Evolutionary conservation across 2,113 vertebrate species (phyloP), one percentile per base, ranked within the genome.

Genomic region (Pitta sordida): DNA sequence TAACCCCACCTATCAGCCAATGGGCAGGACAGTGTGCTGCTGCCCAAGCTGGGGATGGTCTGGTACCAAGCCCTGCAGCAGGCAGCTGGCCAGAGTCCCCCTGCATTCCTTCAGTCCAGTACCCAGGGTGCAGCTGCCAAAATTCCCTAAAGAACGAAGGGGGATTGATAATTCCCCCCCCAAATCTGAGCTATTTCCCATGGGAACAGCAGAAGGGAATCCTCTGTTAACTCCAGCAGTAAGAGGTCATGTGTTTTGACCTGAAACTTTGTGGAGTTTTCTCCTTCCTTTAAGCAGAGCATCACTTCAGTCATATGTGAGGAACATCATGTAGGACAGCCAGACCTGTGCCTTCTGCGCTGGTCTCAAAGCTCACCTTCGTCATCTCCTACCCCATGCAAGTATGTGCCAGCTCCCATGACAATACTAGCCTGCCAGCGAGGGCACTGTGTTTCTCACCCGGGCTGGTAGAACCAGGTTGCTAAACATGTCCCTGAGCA

Each of bases 111-210:
- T 26, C 74, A 82, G 94, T 74, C 60, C 30, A 75, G 71, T 68
- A 34, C 36, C 48, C 3, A 11, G 88, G 90, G 51, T 89, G 78
- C 70, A 59, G 70, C 44, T 13, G 2, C 53, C 8, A 8, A 39
- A 78, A 96, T 94, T 96, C 94, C 94, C 93, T 83, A 86, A 95
- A 93, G 95, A 95, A 97, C 73, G 74, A 10, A 44, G 56, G 82
- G 89, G 82, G 87, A 93, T 82, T 49, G 79, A 90, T 96, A 97
- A 96, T 94, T 88, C 63, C 88, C 2, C 3, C 69, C 89, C 96
- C 94, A 83, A 64, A 93, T 95, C 78, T 6, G n/a, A 96, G 89
- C 91, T 96, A 96, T 96, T 97, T 97, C 95, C 96, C 96, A 94
- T 78, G 30, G 93, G 94, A 96, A 71, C 68, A 93, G 85, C 86